phyloP scores from a whole-genome alignment of 2,888 invertebrate genomes.

The Papilio demoleus region DNA sequence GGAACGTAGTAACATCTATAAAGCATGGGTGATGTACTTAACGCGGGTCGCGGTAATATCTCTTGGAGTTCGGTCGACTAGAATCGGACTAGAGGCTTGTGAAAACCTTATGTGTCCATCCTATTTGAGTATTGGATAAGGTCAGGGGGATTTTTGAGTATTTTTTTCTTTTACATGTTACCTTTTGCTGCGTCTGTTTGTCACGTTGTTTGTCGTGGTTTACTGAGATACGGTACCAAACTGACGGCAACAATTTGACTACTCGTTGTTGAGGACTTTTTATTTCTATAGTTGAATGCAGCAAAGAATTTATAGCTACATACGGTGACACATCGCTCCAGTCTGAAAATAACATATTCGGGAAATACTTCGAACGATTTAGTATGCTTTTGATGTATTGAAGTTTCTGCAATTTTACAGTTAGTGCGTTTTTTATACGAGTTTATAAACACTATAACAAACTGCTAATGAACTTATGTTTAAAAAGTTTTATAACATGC shows the following conservation, averaged over 20 bases:
- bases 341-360: neutral
- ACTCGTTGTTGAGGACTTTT: constrained; percentile 4
- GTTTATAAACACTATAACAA: too few relatives aligned
- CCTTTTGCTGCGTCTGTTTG: neutral
- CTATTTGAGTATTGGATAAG: too few relatives aligned
- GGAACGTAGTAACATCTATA: too few relatives aligned
- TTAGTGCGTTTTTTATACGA: neutral
- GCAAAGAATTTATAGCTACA: constrained; percentile 17
- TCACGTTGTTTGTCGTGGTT: constrained; percentile 5
- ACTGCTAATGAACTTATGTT: too few relatives aligned
- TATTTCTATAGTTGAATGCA: constrained; percentile 9
- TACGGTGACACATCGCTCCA: constrained; percentile 7
- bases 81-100: too few relatives aligned
- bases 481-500: too few relatives aligned
- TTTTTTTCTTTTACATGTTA: neutral
- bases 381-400: neutral
- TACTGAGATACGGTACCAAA: constrained; percentile 12
- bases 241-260: constrained; percentile 22
- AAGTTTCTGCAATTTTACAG: neutral
- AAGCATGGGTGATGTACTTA: too few relatives aligned
- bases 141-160: too few relatives aligned
- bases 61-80: too few relatives aligned
- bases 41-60: too few relatives aligned
- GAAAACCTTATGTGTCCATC: too few relatives aligned
- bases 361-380: neutral